Evolutionary conservation across 2,888 invertebrate species (phyloP).

Genomic region (Mimachlamys varia): DNA sequence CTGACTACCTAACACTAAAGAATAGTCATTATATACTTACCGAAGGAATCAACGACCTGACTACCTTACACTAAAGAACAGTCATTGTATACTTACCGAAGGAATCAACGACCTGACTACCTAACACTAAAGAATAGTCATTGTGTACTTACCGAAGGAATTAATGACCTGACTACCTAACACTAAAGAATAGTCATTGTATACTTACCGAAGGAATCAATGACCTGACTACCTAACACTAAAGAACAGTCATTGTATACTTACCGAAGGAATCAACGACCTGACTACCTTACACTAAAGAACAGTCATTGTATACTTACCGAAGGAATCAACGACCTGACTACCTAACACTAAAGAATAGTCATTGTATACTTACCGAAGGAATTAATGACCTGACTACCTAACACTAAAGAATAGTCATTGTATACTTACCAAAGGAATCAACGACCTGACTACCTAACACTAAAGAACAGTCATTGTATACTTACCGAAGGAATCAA

Average conservation of each 20-base stretch:
- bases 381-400: background rate
- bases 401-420: too few species aligned
- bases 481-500: background rate
- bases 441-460: background rate
- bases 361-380: constrained; percentile 9
- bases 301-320: too few species aligned
- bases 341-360: too few species aligned
- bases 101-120: background rate
- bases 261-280: background rate
- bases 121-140: too few species aligned
- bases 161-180: background rate
- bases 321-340: background rate
- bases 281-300: background rate
- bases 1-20: background rate
- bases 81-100: constrained; percentile 9
- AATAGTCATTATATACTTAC: too few species aligned
- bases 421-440: background rate
- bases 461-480: too few species aligned
- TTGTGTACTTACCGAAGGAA: background rate
- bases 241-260: too few species aligned
- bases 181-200: too few species aligned
- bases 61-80: too few species aligned
- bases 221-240: background rate
- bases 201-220: background rate
- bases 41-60: background rate